Conservation (phyloP, 2,113 vertebrate genomes). For the Notarius lentiginosus region DNA sequence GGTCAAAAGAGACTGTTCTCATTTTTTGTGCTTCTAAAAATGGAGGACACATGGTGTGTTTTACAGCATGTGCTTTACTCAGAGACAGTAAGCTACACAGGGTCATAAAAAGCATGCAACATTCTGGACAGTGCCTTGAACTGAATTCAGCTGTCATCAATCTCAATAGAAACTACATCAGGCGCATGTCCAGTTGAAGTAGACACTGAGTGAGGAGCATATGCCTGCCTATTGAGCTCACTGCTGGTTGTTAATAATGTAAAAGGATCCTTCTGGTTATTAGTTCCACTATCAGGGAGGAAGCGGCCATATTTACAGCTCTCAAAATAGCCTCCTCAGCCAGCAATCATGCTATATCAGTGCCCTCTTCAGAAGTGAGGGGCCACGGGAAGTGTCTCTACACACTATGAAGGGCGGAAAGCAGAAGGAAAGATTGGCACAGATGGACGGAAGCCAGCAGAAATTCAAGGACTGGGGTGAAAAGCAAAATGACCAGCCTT, state of each 20-base stretch:
- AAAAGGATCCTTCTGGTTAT: conserved; percentile 57
- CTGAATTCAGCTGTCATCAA: neutral
- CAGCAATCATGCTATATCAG: conserved; percentile 72
- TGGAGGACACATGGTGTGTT: neutral
- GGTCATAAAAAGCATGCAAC: neutral
- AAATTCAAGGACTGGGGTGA: conserved; percentile 57
- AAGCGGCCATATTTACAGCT: conserved; percentile 77
- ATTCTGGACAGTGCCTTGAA: neutral
- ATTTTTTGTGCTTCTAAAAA: neutral
- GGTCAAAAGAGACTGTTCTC: conserved; percentile 3
- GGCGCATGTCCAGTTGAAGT: neutral
- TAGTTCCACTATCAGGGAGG: conserved; percentile 68
- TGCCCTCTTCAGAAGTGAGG: conserved; percentile 61
- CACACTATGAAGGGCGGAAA: conserved; percentile 59
- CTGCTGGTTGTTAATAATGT: conserved; percentile 58
- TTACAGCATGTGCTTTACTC: neutral
- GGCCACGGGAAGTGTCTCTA: conserved; percentile 65
- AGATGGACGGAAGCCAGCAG: conserved; percentile 65
- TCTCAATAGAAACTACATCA: conserved; percentile 10
- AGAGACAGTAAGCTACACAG: neutral
- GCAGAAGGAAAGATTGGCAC: conserved; percentile 60
- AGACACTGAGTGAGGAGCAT: conserved; percentile 20
- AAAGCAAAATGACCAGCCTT: conserved; percentile 53
- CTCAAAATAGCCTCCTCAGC: conserved; percentile 70
- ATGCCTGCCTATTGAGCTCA: conserved; percentile 25